Percentiles rank a stretch among this genome's conserved stretches.
Conservation (phyloP, 2,888 invertebrate genomes). For the Lasioglossum villosulum region DNA sequence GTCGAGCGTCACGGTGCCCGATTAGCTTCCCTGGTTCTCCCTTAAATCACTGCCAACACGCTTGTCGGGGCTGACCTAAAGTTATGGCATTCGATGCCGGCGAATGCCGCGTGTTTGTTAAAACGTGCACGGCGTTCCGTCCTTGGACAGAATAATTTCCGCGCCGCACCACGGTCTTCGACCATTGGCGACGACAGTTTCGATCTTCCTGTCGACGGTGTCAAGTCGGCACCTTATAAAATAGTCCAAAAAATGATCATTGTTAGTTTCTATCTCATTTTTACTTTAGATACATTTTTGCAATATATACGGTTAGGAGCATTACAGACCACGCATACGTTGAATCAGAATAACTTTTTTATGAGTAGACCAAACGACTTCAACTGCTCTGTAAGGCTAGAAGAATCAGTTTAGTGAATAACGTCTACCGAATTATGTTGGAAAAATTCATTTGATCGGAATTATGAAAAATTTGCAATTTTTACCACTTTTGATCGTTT, state of each 20-base stretch:
- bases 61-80: constrained; percentile 60
- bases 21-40: constrained; percentile 39
- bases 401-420: too few species aligned
- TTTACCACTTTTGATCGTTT: too few species aligned
- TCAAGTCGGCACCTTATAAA: not conserved
- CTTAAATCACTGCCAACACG: constrained; percentile 68
- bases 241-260: not conserved
- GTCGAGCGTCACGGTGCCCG: constrained; percentile 48
- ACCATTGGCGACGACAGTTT: not conserved
- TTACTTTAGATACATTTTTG: not conserved
- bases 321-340: too few species aligned
- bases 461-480: too few species aligned
- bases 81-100: constrained; percentile 59
- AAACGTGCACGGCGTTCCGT: constrained; percentile 4
- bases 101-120: constrained; percentile 36
- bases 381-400: too few species aligned
- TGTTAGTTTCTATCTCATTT: too few species aligned
- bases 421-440: too few species aligned
- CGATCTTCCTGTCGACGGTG: not conserved
- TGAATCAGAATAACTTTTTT: too few species aligned
- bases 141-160: constrained; percentile 5
- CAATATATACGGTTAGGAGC: not conserved
- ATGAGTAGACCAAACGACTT: too few species aligned
- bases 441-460: too few species aligned
- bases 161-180: not conserved